These are phyloP conservation scores for Acrossocheilus fasciatus DNA, from an alignment of 2,797 vertebrate genomes.

Conservation along the genomic window DNA sequence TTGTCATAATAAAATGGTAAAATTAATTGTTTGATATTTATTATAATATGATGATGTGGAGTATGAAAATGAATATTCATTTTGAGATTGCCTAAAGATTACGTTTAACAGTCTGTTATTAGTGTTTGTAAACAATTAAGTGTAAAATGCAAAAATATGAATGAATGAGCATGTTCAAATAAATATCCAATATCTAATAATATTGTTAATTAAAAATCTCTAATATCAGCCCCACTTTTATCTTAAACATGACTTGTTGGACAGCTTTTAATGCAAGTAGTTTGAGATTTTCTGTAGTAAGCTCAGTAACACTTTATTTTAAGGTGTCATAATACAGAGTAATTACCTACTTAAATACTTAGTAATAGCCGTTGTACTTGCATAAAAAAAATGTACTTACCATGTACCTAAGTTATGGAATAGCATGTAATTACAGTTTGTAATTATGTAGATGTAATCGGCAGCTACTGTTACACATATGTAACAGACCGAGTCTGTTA, in stretches of 20 bases:
- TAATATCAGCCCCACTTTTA: neutral
- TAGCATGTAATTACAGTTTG: no score
- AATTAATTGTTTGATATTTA: neutral
- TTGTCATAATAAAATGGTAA: neutral
- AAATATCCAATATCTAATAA: neutral
- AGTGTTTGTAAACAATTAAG: neutral
- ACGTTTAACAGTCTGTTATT: neutral
- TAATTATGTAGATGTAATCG: no score
- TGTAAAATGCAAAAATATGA: neutral
- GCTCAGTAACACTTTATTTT: neutral
- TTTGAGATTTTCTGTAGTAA: neutral
- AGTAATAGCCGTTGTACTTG: no score
- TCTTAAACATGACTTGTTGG: neutral
- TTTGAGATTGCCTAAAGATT: neutral
- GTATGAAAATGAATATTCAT: neutral
- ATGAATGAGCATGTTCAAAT: neutral
- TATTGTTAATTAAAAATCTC: neutral
- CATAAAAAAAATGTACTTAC: no score
- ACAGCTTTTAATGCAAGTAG: neutral
- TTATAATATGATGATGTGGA: neutral
- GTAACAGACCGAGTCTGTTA: no score
- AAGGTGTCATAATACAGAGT: no score
- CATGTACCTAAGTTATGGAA: no score
- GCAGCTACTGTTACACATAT: no score
- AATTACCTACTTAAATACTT: no score